Percentiles rank a stretch among this genome's conserved stretches.
phyloP scores from a whole-genome alignment of 2,888 invertebrate genomes.

The Pilophorus perplexus region DNA sequence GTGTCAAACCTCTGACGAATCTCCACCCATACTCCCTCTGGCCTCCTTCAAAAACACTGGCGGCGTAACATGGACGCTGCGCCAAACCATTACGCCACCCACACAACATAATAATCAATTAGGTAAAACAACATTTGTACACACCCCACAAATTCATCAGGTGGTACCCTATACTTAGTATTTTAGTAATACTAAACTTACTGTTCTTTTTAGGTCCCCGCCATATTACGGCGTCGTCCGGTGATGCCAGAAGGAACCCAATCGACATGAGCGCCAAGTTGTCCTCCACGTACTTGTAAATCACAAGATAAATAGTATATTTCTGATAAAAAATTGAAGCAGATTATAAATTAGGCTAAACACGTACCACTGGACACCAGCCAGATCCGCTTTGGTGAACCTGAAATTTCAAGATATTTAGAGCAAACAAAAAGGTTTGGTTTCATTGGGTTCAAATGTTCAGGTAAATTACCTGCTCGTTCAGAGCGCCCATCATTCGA shows the following conservation, averaged over 20 bases:
- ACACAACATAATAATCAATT: no score
- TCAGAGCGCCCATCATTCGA: slow-evolving; percentile 84
- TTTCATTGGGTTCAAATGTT: background rate
- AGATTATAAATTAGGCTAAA: background rate
- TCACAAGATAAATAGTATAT: no score
- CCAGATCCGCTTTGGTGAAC: slow-evolving; percentile 95
- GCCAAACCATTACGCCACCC: no score
- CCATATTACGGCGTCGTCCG: slow-evolving; percentile 98
- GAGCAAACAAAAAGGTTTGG: background rate
- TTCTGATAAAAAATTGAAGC: slow-evolving; percentile 43
- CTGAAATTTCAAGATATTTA: slow-evolving; percentile 49
- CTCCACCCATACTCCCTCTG: no score
- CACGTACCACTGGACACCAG: slow-evolving; percentile 89
- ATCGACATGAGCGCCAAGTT: slow-evolving; percentile 97
- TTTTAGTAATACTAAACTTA: no score
- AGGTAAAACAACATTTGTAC: no score
- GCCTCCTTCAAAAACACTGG: no score
- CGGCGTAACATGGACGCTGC: no score
- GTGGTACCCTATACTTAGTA: no score
- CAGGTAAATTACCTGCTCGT: slow-evolving; percentile 65
- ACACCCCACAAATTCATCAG: no score
- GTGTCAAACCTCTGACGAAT: no score
- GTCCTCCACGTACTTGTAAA: slow-evolving; percentile 88
- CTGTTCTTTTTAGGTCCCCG: slow-evolving; percentile 98
- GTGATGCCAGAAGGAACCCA: slow-evolving; percentile 81